Percentiles rank a stretch among this genome's conserved stretches.
Conservation (phyloP, 1,140 invertebrate genomes). For the Trichonephila clavipes region DNA sequence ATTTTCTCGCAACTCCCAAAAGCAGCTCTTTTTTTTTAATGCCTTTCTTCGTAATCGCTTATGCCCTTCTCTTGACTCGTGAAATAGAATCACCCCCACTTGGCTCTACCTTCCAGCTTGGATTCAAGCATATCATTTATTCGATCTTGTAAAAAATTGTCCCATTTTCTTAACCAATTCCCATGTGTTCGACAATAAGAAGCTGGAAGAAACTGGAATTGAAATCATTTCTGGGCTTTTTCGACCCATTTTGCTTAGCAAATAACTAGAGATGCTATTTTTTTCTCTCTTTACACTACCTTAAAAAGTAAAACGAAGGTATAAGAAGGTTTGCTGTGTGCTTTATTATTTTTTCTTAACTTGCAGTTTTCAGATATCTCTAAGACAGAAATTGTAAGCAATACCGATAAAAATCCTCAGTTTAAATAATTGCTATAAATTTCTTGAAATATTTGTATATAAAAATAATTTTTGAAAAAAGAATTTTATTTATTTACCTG, state of each 20-base stretch:
- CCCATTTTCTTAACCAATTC: slow-evolving; percentile 36
- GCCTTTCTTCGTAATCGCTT: slow-evolving; percentile 29
- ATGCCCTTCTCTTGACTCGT: background rate
- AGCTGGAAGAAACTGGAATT: slow-evolving; percentile 33
- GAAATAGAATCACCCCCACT: slow-evolving; percentile 52
- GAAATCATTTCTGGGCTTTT: slow-evolving; percentile 47
- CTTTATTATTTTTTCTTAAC: too few species aligned
- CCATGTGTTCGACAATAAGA: slow-evolving; percentile 37
- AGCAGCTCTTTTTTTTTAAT: slow-evolving; percentile 23
- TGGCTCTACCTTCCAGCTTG: background rate
- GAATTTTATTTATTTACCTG: too few species aligned
- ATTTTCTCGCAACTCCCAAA: background rate
- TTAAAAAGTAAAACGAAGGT: background rate
- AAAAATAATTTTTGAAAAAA: too few species aligned
- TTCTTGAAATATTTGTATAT: too few species aligned
- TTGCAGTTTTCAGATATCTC: too few species aligned
- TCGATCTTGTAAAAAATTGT: slow-evolving; percentile 59
- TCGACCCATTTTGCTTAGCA: slow-evolving; percentile 29
- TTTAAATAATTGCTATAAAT: too few species aligned
- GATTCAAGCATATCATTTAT: slow-evolving; percentile 59
- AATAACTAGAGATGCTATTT: background rate
- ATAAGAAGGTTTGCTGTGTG: too few species aligned
- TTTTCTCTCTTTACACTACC: background rate
- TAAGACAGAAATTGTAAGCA: too few species aligned
- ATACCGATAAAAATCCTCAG: too few species aligned